phyloP scores from a whole-genome alignment of 2,888 invertebrate species.

The Lordiphosa fenestrarum region DNA sequence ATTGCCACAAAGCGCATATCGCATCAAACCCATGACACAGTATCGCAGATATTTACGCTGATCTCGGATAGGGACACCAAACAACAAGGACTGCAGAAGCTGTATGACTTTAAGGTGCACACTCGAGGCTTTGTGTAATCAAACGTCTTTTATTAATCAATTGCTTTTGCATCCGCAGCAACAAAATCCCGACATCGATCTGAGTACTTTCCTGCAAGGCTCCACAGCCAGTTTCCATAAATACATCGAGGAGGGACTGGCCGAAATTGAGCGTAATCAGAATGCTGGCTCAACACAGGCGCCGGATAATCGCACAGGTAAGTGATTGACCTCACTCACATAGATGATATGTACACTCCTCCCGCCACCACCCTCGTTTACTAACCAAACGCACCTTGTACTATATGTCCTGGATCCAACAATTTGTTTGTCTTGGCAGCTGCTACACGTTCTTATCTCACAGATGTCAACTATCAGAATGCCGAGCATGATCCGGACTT shows the following conservation, averaged over 20 bases:
- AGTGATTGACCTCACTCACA: conserved; percentile 12
- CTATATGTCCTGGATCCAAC: conserved; percentile 20
- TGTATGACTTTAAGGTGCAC: conserved; percentile 79
- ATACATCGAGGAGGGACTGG: conserved; percentile 80
- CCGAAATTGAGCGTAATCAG: conserved; percentile 78
- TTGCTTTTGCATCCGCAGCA: conserved; percentile 49
- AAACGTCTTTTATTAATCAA: neutral
- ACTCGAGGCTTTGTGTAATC: neutral
- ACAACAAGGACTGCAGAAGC: conserved; percentile 85
- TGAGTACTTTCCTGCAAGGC: conserved; percentile 79
- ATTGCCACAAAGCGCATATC: conserved; percentile 83
- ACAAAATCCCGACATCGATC: conserved; percentile 80
- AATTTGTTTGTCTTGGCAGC: conserved; percentile 45
- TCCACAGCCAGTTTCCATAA: conserved; percentile 79
- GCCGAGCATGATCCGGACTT: conserved; percentile 76
- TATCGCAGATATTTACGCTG: conserved; percentile 94
- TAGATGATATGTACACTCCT: neutral
- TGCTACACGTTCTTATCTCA: conserved; percentile 71
- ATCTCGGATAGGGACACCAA: conserved; percentile 94
- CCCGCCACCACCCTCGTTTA: conserved; percentile 2
- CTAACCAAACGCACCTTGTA: conserved; percentile 40
- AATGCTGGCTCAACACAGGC: conserved; percentile 35
- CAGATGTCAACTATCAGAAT: conserved; percentile 66
- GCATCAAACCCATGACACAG: conserved; percentile 90
- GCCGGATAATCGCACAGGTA: conserved; percentile 65